phyloP scores from a whole-genome alignment of 1,140 invertebrate genomes.

The Drosophila sp. region DNA sequence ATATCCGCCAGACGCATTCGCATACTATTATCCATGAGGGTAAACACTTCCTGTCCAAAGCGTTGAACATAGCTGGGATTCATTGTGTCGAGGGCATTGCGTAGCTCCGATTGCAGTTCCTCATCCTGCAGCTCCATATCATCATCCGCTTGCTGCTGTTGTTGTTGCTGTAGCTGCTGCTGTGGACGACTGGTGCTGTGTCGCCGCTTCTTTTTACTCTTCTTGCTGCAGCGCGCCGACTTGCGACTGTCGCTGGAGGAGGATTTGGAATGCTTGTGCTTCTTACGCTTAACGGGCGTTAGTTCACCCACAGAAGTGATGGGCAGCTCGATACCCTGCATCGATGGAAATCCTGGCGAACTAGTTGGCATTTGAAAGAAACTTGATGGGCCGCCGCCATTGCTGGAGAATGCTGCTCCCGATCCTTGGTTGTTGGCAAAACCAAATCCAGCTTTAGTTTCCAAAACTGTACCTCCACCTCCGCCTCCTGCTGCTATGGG shows the following conservation, averaged over 20 bases:
- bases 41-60: constrained; percentile 86
- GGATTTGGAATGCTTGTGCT: constrained; percentile 83
- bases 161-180: constrained; percentile 27
- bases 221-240: constrained; percentile 73
- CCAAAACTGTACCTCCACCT: not conserved
- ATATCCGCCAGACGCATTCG: constrained; percentile 90
- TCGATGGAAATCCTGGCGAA: constrained; percentile 70
- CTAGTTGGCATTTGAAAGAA: constrained; percentile 49
- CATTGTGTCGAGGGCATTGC: constrained; percentile 65
- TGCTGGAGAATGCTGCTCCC: constrained; percentile 30
- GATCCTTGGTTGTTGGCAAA: constrained; percentile 30
- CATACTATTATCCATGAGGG: constrained; percentile 91
- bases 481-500: not conserved
- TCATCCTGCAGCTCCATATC: constrained; percentile 80
- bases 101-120: constrained; percentile 77
- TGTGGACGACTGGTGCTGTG: constrained; percentile 47
- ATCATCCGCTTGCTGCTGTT: constrained; percentile 31
- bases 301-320: constrained; percentile 50
- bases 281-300: constrained; percentile 72
- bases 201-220: constrained; percentile 76
- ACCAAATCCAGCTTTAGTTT: constrained; percentile 38
- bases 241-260: constrained; percentile 67
- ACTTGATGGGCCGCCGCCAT: not conserved
- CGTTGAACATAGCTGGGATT: constrained; percentile 71
- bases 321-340: constrained; percentile 78